Evolutionary conservation across 2,888 invertebrate species (phyloP), one percentile per base, ranked within the genome.

Genomic region (Teleiodes luculella): DNA sequence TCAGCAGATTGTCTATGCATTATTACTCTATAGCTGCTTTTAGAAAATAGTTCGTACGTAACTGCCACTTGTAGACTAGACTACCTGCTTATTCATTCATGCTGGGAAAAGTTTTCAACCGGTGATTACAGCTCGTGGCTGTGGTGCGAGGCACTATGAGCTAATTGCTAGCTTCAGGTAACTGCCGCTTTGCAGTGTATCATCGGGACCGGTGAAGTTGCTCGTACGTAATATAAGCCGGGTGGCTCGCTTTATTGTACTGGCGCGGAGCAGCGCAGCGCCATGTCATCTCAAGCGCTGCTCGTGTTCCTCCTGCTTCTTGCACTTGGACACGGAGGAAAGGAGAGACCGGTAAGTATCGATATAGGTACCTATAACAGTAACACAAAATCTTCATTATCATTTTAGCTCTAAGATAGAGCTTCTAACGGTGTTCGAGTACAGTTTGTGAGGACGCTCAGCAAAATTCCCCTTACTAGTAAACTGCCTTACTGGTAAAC

Each of bases 271-370:
- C 65, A 64, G 70, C 68, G 63, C 53, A 62, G 64, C 74, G 81
- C 73, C 75, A 88, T 88, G 88, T 70, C 65, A 57, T 67, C 70
- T 56, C 70, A 67, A 59, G 66, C 72, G 66, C 68, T 86, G 68
- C 70, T 72, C 18, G 60, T 79, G 48, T 60, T 80, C n/a, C 60
- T 80, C 36, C 54, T 72, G 33, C 64, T 84, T 35, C 53, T 79
- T n/a, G 65, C 70, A 31, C 57, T 68, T 52, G 72, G 68, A 24
- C 64, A 66, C 55, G 76, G 76, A 4, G 80, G 65, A 16, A 86
- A 87, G 59, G 72, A 81, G 35, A 86, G 76, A 58, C 81, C 86
- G 66, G 88, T 87, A 65, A 78, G 83, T 24, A 24, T 24, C n/a
- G n/a, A n/a, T n/a, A n/a, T n/a, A n/a, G n/a, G n/a, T 24, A 24